phyloP scores from a whole-genome alignment of 2,888 invertebrate species.

The Liopterus haemorrhoidalis region DNA sequence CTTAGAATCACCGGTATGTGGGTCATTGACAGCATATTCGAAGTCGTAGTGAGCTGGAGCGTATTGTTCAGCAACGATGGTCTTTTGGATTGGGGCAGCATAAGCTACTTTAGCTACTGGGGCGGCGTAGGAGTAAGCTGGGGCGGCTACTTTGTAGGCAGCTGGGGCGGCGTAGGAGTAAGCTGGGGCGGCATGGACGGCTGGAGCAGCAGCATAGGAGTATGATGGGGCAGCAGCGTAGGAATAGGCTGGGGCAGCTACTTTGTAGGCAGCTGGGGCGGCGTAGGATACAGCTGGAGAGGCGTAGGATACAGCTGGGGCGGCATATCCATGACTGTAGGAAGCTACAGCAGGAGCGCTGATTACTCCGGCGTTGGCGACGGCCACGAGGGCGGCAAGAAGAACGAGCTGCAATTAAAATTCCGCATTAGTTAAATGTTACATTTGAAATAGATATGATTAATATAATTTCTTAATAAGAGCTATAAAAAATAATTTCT shows the following conservation, averaged over 20 bases:
- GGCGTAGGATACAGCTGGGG: slow-evolving; percentile 38
- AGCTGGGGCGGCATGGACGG: slow-evolving; percentile 4
- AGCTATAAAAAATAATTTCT: no score
- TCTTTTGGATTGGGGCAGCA: slow-evolving; percentile 38
- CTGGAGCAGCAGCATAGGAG: slow-evolving; percentile 12
- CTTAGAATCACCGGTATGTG: slow-evolving; percentile 51
- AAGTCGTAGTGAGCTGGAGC: slow-evolving; percentile 49
- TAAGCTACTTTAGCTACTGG: slow-evolving; percentile 40
- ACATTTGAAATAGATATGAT: no score
- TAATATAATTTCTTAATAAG: no score
- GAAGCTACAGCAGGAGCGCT: slow-evolving; percentile 28
- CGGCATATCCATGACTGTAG: slow-evolving; percentile 30
- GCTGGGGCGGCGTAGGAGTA: slow-evolving; percentile 11
- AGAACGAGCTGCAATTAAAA: no score
- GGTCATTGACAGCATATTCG: slow-evolving; percentile 47
- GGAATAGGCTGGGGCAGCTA: slow-evolving; percentile 17
- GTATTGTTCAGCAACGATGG: slow-evolving; percentile 42
- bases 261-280: slow-evolving; percentile 17
- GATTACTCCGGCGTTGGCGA: slow-evolving; percentile 16
- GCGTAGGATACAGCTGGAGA: not conserved
- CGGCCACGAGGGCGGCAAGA: slow-evolving; percentile 29
- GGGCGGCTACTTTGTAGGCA: slow-evolving; percentile 20
- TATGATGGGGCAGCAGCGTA: slow-evolving; percentile 14
- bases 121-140: slow-evolving; percentile 26
- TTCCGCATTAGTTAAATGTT: no score